A percentile compares a stretch with the other conserved stretches of the same genome.
Conservation (phyloP, 2,113 vertebrate species). For the Anser brachyrhynchus region DNA sequence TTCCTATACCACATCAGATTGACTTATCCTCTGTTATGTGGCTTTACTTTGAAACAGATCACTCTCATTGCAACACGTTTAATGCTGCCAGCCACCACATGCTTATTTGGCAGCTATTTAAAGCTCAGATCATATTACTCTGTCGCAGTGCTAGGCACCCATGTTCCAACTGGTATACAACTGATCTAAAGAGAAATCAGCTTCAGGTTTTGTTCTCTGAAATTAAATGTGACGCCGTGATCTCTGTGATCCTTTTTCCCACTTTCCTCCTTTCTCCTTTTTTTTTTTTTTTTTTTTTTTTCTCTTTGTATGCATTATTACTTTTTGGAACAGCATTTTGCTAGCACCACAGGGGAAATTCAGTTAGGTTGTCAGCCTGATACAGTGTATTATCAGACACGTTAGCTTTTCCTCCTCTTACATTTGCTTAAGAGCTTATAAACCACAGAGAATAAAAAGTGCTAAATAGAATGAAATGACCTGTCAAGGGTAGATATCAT, state of each 20-base stretch:
- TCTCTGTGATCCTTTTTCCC: constrained; percentile 25
- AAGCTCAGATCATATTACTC: constrained; percentile 70
- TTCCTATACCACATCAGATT: constrained; percentile 46
- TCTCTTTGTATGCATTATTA: constrained; percentile 9
- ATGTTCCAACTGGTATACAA: constrained; percentile 62
- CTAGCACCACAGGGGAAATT: constrained; percentile 62
- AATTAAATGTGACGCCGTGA: constrained; percentile 57
- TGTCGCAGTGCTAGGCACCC: constrained; percentile 53
- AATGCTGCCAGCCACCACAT: constrained; percentile 67
- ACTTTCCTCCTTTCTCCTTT: no score
- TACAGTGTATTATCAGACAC: constrained; percentile 52
- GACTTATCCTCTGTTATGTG: constrained; percentile 54
- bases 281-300: background rate
- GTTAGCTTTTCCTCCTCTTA: constrained; percentile 62
- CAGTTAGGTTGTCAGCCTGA: constrained; percentile 61
- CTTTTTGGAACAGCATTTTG: constrained; percentile 59
- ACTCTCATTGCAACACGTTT: constrained; percentile 58
- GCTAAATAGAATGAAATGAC: constrained; percentile 71
- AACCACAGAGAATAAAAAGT: constrained; percentile 65
- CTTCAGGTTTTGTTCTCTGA: constrained; percentile 65
- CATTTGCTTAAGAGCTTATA: constrained; percentile 75
- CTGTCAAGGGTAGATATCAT: constrained; percentile 59
- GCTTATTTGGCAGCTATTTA: constrained; percentile 76
- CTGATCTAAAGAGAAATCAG: constrained; percentile 70
- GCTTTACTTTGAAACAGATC: constrained; percentile 71